Conservation (phyloP, 2,888 invertebrate genomes). For the Papilio elwesi region DNA sequence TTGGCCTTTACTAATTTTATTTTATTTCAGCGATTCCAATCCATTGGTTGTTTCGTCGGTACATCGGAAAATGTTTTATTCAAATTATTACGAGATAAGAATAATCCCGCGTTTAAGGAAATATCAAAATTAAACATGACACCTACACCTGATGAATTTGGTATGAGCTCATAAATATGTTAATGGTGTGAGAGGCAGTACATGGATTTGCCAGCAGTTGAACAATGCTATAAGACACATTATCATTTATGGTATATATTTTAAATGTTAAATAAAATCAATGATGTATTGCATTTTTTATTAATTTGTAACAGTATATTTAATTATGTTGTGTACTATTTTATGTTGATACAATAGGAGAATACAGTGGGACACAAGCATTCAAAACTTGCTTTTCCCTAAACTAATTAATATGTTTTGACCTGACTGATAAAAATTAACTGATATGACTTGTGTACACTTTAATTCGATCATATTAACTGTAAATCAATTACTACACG, state of each 20-base stretch:
- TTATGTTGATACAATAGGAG: not conserved
- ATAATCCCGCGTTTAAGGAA: slow-evolving; percentile 89
- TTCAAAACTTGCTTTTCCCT: too few relatives aligned
- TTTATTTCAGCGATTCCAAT: slow-evolving; percentile 86
- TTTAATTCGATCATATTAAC: too few relatives aligned
- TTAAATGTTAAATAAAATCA: slow-evolving; percentile 22
- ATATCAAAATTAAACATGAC: slow-evolving; percentile 86
- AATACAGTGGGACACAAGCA: too few relatives aligned
- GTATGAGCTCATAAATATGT: slow-evolving; percentile 41
- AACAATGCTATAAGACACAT: not conserved
- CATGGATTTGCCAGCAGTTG: too few relatives aligned
- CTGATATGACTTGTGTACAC: too few relatives aligned
- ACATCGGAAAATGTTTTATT: slow-evolving; percentile 91
- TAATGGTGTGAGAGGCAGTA: too few relatives aligned
- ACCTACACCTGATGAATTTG: slow-evolving; percentile 67
- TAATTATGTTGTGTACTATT: too few relatives aligned
- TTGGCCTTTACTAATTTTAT: slow-evolving; percentile 5
- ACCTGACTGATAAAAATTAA: too few relatives aligned
- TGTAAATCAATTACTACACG: too few relatives aligned
- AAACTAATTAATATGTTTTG: too few relatives aligned
- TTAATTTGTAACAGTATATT: not conserved
- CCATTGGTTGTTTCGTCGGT: slow-evolving; percentile 90
- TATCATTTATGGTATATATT: slow-evolving; percentile 8
- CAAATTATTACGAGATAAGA: slow-evolving; percentile 88
- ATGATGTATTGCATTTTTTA: not conserved